Evolutionary conservation across 1,140 invertebrate genomes (phyloP).

Genomic region (Panagrolaimus sp.): DNA sequence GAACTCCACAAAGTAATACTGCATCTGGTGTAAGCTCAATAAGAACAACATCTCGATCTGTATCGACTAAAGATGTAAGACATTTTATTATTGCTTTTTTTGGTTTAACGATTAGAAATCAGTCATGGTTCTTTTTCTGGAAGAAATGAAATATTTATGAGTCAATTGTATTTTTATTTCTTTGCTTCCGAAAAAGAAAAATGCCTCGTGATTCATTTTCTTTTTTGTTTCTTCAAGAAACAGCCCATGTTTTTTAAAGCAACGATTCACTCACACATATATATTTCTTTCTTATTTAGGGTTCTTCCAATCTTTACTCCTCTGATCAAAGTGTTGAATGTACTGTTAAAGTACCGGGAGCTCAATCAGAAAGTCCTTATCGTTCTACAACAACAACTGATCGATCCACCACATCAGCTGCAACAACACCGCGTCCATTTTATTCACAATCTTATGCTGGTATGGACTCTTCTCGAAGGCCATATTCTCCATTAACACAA

Average conservation of each 20-base stretch:
- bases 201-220: not conserved
- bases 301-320: constrained; percentile 33
- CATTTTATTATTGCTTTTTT: not conserved
- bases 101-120: not conserved
- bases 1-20: constrained; percentile 12
- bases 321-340: constrained; percentile 29
- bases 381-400: not conserved
- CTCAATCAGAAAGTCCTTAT: not conserved
- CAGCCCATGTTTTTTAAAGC: not conserved
- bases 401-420: not conserved
- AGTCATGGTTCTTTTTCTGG: constrained; percentile 5
- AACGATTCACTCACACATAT: not conserved
- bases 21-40: constrained; percentile 26
- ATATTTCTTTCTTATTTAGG: constrained; percentile 13
- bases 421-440: not conserved
- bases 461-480: constrained; percentile 10
- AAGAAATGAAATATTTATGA: constrained; percentile 1
- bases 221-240: constrained; percentile 6
- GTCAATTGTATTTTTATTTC: not conserved
- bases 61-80: constrained; percentile 33
- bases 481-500: constrained; percentile 9
- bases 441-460: constrained; percentile 14
- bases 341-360: constrained; percentile 21
- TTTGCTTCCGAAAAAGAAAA: too few species aligned
- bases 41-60: constrained; percentile 27